Evolutionary conservation across 92 coral and sea anemone species (phyloP).

Genomic region (Pocillopora meandrina): DNA sequence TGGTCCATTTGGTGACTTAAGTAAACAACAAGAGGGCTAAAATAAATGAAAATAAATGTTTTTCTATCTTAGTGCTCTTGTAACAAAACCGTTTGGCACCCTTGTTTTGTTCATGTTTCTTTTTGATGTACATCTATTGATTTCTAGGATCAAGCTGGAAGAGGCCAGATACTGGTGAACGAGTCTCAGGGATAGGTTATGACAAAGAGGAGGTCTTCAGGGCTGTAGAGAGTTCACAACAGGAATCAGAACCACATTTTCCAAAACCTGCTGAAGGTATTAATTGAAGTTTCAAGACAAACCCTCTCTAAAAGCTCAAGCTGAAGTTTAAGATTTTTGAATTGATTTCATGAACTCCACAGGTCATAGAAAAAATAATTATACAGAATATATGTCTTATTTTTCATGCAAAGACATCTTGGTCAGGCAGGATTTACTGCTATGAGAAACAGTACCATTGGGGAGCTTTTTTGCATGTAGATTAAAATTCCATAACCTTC

Average conservation of each 20-base stretch:
- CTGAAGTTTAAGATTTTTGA: no score
- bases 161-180: constrained; percentile 61
- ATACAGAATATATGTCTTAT: no score
- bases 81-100: neutral
- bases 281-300: neutral
- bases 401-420: no score
- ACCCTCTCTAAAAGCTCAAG: neutral
- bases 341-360: no score
- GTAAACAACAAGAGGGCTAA: no score
- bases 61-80: neutral
- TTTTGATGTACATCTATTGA: neutral
- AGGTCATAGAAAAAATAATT: no score
- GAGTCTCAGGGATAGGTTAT: constrained; percentile 16
- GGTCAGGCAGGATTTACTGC: no score
- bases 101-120: neutral
- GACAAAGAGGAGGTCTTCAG: constrained; percentile 23
- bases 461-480: no score
- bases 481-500: no score
- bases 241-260: constrained; percentile 36
- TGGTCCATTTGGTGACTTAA: no score
- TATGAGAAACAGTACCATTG: no score
- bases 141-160: constrained; percentile 58
- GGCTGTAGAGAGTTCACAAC: constrained; percentile 4
- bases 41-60: no score
- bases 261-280: constrained; percentile 77